phyloP scores from a whole-genome alignment of 2,888 invertebrate species.

The Eremobia ochroleuca region DNA sequence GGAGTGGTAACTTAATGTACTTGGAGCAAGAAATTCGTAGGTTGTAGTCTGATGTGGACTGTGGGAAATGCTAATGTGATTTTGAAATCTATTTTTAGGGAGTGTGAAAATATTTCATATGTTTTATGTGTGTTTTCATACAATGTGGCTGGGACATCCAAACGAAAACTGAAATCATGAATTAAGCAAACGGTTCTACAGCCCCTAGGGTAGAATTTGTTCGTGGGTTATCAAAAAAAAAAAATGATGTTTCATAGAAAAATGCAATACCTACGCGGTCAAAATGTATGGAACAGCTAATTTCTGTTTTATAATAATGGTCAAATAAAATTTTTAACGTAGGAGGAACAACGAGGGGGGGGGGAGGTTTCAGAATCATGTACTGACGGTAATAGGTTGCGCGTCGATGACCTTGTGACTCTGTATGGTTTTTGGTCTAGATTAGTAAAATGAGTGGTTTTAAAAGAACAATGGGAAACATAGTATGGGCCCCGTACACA shows the following conservation, averaged over 20 bases:
- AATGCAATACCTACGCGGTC: too few relatives aligned
- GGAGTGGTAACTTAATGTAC: conserved; percentile 39
- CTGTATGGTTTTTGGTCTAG: background rate
- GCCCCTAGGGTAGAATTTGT: too few relatives aligned
- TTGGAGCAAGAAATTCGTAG: conserved; percentile 30
- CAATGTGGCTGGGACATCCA: too few relatives aligned
- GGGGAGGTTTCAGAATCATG: background rate
- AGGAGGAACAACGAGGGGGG: too few relatives aligned
- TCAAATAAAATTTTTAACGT: background rate
- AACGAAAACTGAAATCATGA: too few relatives aligned
- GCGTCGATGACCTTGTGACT: too few relatives aligned
- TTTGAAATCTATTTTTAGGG: background rate
- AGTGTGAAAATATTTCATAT: background rate
- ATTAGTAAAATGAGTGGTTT: background rate
- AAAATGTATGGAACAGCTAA: too few relatives aligned
- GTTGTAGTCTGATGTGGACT: conserved; percentile 17
- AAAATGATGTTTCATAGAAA: too few relatives aligned
- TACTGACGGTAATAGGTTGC: too few relatives aligned
- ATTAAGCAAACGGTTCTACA: too few relatives aligned
- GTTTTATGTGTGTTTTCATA: background rate
- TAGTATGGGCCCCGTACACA: too few relatives aligned
- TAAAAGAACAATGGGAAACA: too few relatives aligned
- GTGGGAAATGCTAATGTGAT: conserved; percentile 2
- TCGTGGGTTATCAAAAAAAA: background rate
- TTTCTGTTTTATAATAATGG: background rate